Evolutionary conservation across 2,113 vertebrate species (phyloP).

Genomic region (Cromileptes altivelis): DNA sequence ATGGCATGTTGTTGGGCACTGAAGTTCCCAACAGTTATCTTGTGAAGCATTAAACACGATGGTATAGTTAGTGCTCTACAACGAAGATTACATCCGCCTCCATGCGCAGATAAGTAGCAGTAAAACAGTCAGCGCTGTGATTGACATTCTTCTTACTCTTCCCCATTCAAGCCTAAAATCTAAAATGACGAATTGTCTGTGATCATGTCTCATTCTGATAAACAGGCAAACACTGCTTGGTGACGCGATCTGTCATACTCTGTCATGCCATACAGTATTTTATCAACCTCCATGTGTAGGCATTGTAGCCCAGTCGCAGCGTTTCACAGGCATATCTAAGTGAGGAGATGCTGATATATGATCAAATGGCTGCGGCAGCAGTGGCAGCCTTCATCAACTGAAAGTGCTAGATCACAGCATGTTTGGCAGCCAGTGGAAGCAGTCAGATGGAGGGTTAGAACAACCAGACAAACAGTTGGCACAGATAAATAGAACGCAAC

Average conservation of each 20-base stretch:
- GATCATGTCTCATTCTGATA: constrained; percentile 59
- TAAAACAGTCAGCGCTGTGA: constrained; percentile 14
- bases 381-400: constrained; percentile 70
- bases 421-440: constrained; percentile 76
- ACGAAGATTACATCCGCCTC: constrained; percentile 41
- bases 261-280: constrained; percentile 37
- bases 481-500: constrained; percentile 61
- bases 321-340: constrained; percentile 63
- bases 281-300: constrained; percentile 42
- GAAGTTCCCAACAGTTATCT: constrained; percentile 60
- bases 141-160: constrained; percentile 6
- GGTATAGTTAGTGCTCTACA: constrained; percentile 29
- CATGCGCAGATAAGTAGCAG: not conserved
- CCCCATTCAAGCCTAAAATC: constrained; percentile 43
- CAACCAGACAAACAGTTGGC: constrained; percentile 78
- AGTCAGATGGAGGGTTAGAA: constrained; percentile 80
- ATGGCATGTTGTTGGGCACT: constrained; percentile 72
- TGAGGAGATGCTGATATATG: constrained; percentile 66
- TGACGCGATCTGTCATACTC: constrained; percentile 49
- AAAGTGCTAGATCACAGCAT: constrained; percentile 72
- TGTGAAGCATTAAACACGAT: constrained; percentile 47
- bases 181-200: constrained; percentile 45
- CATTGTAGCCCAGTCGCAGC: constrained; percentile 45
- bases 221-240: constrained; percentile 37
- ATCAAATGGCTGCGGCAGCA: constrained; percentile 74